Evolutionary conservation across 2,797 vertebrate genomes (phyloP), one percentile per base, ranked within the genome.

Genomic region (Diplodus puntazzo): DNA sequence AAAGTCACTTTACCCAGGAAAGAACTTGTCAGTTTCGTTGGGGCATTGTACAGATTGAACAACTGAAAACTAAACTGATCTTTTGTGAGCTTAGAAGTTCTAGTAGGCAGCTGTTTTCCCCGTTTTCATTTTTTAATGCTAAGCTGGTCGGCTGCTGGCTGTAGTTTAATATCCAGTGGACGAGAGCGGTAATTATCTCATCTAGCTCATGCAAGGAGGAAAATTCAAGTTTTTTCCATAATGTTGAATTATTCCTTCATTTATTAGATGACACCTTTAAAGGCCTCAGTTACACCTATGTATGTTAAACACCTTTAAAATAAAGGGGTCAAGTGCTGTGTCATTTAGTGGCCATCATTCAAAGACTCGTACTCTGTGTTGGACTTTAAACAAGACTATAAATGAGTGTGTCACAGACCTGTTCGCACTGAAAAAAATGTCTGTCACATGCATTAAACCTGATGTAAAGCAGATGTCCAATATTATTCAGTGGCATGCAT

Each of bases 361-460:
- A 34, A 13, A 45, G 4, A 70, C 39, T 21, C 8, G 21, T n/a
- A 34, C 23, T 3, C 4, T 8, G 13, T 49, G 17, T 69, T 42
- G 58, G n/a, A 58, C 25, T 21, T 52, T 39, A 20, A 58, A 45
- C 54, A 60, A 54, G 2, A 59, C n/a, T 70, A 43, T 39, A 42
- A 45, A 55, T 20, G 49, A 20, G 21, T 42, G 54, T 25, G 20
- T 75, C 59, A 46, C 13, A 45, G 53, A 53, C 53, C 42, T 14
- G 10, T 42, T 70, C 10, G 42, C 45, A 39, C 10, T 49, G 45
- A 66, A 62, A 79, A 79, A 46, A 17, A 79, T 42, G n/a, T n/a
- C 52, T 48, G 13, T 6, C 25, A 39, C 9, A 3, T 64, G 50
- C 11, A 46, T 57, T 48, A 62, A 65, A 73, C 63, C 57, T 23